phyloP scores from a whole-genome alignment of 1,140 invertebrate genomes.

The Pollicipes pollicipes region DNA sequence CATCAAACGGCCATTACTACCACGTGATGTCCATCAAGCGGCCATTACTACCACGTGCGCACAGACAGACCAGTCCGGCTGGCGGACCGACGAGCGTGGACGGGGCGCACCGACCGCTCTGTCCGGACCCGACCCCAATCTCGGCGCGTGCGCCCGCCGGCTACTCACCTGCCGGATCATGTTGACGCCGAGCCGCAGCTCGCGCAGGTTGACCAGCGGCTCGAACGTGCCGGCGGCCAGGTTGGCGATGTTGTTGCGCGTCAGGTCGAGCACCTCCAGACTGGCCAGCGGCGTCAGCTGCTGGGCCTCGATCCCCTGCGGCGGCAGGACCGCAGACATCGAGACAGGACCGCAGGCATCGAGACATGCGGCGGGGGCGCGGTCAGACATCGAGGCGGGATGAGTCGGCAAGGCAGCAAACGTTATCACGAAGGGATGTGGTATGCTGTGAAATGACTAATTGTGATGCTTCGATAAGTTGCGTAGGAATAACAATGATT shows the following conservation, averaged over 20 bases:
- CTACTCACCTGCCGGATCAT: constrained; percentile 56
- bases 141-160: no score
- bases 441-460: no score
- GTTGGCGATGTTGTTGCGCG: constrained; percentile 60
- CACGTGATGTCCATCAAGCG: no score
- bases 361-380: background rate
- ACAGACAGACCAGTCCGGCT: background rate
- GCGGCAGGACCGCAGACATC: constrained; percentile 8
- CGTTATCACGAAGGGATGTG: no score
- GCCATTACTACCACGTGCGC: no score
- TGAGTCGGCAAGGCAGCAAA: no score
- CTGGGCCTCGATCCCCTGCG: constrained; percentile 44
- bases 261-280: constrained; percentile 59
- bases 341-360: background rate
- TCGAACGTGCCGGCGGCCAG: constrained; percentile 60
- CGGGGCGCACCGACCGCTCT: no score
- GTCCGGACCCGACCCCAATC: no score
- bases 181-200: constrained; percentile 66
- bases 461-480: no score
- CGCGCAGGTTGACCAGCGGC: constrained; percentile 44
- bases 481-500: no score
- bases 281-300: constrained; percentile 42
- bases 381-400: no score
- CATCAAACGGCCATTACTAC: no score
- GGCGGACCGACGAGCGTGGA: constrained; percentile 7